These are phyloP conservation scores for Valencia hispanica DNA, from an alignment of 2,797 vertebrate genomes.

Conservation along the genomic window DNA sequence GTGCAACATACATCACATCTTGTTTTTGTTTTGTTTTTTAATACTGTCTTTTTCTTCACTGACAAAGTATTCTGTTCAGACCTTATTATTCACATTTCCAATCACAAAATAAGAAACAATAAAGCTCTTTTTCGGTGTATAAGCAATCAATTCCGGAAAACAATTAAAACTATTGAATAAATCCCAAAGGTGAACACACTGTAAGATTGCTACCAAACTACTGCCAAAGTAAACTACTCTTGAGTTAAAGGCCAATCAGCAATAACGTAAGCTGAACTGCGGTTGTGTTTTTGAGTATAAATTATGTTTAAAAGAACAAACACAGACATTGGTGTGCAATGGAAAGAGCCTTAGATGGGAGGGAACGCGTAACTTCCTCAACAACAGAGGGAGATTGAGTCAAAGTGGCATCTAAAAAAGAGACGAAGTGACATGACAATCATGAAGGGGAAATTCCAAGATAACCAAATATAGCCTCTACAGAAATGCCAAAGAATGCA, in stretches of 20 bases:
- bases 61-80: not conserved
- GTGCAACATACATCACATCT: constrained; percentile 5
- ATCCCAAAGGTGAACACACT: constrained; percentile 16
- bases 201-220: constrained; percentile 4
- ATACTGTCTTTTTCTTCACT: not conserved
- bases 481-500: constrained; percentile 50
- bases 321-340: constrained; percentile 27
- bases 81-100: not conserved
- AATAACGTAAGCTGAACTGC: constrained; percentile 15
- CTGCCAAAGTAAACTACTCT: constrained; percentile 10
- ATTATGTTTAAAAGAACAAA: constrained; percentile 32
- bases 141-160: not conserved
- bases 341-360: constrained; percentile 8
- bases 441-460: constrained; percentile 63
- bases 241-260: not conserved
- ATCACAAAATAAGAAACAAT: not conserved
- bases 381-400: constrained; percentile 36
- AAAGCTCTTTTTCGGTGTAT: not conserved
- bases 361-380: constrained; percentile 23
- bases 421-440: constrained; percentile 36
- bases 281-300: constrained; percentile 17
- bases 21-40: constrained; percentile 11
- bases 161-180: constrained; percentile 34
- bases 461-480: constrained; percentile 47
- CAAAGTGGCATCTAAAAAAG: constrained; percentile 45